These are phyloP conservation scores for Medauroidea extradentata DNA, from an alignment of 1,140 invertebrate species.

Conservation along the genomic window DNA sequence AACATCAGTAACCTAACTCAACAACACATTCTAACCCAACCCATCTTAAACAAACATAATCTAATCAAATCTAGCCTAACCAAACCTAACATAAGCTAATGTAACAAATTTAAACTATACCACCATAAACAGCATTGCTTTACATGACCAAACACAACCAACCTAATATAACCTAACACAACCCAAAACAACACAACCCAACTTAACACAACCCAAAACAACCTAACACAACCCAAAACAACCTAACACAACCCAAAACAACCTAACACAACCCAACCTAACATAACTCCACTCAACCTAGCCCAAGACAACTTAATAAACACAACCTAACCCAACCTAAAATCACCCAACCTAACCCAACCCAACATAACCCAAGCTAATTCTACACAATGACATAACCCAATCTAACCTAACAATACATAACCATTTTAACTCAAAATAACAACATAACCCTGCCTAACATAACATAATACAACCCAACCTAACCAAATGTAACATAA, in stretches of 20 bases:
- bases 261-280: conserved; percentile 28
- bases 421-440: conserved; percentile 17
- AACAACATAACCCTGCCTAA: conserved; percentile 23
- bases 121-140: too few species aligned
- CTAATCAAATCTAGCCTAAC: too few species aligned
- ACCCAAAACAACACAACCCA: too few species aligned
- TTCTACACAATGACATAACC: conserved; percentile 11
- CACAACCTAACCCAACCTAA: conserved; percentile 28
- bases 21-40: too few species aligned
- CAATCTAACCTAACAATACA: conserved; percentile 1
- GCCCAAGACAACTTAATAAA: conserved; percentile 21
- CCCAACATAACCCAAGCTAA: conserved; percentile 14
- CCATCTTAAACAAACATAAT: too few species aligned
- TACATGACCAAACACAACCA: too few species aligned
- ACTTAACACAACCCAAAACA: conserved; percentile 25
- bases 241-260: conserved; percentile 32
- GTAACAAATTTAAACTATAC: too few species aligned
- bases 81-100: too few species aligned
- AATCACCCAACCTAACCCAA: conserved; percentile 20
- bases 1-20: too few species aligned
- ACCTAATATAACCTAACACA: too few species aligned
- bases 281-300: conserved; percentile 22
- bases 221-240: conserved; percentile 25
- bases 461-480: conserved; percentile 6
- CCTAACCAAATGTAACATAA: background rate